Conservation (phyloP, 2,113 vertebrate species). For the human region DNA sequence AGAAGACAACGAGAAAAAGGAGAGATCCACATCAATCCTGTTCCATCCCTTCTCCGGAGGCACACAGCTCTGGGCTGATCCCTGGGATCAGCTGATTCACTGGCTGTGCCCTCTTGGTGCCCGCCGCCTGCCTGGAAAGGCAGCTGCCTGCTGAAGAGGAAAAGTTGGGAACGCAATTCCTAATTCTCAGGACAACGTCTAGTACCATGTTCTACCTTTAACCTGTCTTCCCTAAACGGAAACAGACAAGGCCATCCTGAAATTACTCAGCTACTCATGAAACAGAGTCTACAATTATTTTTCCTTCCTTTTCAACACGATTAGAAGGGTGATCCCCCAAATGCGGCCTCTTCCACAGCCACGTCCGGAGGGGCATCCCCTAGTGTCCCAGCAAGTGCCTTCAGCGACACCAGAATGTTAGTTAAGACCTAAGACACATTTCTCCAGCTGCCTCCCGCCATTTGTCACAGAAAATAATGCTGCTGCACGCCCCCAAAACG, state of each 20-base stretch:
- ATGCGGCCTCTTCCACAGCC: background rate
- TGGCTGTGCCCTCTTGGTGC: background rate
- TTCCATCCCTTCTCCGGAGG: accelerated
- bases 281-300: background rate
- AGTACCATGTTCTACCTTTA: background rate
- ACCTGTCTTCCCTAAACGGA: background rate
- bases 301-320: background rate
- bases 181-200: background rate
- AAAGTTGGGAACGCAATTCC: accelerated
- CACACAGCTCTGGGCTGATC: background rate
- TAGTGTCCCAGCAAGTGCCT: background rate
- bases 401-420: background rate
- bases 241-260: background rate
- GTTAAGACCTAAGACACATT: no score
- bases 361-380: accelerated
- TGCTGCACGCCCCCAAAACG: background rate
- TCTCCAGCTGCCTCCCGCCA: background rate
- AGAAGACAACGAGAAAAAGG: background rate
- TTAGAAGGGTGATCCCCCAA: background rate
- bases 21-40: background rate
- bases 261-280: background rate
- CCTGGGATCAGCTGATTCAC: background rate
- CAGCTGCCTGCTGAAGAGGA: background rate
- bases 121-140: background rate
- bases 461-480: background rate